Base-by-base conservation (phyloP, 2,888 invertebrate genomes). In the Melikaiella ostensackeni region DNA sequence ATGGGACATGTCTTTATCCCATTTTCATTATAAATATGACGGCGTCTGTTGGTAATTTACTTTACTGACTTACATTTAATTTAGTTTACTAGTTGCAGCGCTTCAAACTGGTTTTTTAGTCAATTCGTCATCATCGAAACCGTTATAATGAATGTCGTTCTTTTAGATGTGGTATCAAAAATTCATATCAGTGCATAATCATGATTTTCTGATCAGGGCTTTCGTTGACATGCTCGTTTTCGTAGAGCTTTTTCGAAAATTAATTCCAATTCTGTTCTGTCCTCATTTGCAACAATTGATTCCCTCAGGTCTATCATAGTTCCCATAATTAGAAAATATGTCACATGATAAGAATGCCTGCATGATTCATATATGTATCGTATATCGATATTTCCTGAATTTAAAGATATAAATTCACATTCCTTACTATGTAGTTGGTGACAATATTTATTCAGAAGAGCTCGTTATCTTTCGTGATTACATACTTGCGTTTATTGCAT, bases 101-200 rank as follows among this genome's bases (percentile, higher is more conserved):
- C 57, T 57, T 11, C 24, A 24, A 57, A 57, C 57, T 57, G 24
- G 57, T 57, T 57, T 57, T 24, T 13, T 57, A 57, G 57, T 11
- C 21, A 57, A 24, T 57, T 57, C 24, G 57, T 57, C 11, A 57
- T 57, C 57, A 57, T 57, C 24, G 24, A 21, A 27, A 57, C 57
- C 57, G 57, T 57, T 57, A 57, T 57, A 57, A 57, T 57, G 57
- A 57, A 57, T 57, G 24, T 57, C 57, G 24, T 57, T 57, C 24
- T 5, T 57, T 24, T 24, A 27, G 57, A 57, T 57, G n/a, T 55
- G 24, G 57, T 27, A 57, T 57, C 57, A 57, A 13, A 24, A 24
- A 57, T 27, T 24, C 57, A 57, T 57, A 57, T 57, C 24, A 57
- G 24, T 57, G 13, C 11, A 57, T 24, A 57, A 24, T 57, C 24